Evolutionary conservation across 92 coral and sea anemone species (phyloP), one percentile per base, ranked within the genome.

Genomic region (Virgularia gustaviana): DNA sequence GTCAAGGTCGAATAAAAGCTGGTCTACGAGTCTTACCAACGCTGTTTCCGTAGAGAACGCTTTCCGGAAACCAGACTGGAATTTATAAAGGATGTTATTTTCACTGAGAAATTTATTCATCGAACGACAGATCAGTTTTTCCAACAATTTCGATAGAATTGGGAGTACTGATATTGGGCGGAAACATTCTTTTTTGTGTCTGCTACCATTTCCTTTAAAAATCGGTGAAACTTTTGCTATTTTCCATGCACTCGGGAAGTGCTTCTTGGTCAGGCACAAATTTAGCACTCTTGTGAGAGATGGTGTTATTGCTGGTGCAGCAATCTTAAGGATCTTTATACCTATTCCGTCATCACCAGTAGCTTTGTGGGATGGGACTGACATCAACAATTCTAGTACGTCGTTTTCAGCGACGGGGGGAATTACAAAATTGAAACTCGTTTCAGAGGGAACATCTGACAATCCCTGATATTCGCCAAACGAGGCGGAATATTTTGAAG

Each of bases 181-280:
- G 39, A 61, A 80, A 51, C 65, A 63, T 2, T 36, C 45, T 78
- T 81, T 75, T 57, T 75, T 77, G 47, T 75, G 77, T 13, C 86
- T 36, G 52, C 42, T 75, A 9, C 80, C 76, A 36, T 73, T 37
- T 10, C 66, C 61, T 43, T 73, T 80, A 63, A 28, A 83, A 24
- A 83, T 67, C 27, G 83, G 71, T 13, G 82, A 75, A 4, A 76
- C 85, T 54, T 81, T 81, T 19, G 83, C 95, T 22, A 83, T 58
- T 49, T 83, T 77, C 87, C 83, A 77, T 32, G 77, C 76, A 27
- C 64, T n/a, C 15, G 86, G 83, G 57, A 77, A 82, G 8, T 78
- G 65, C 60, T 77, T 78, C 9, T 68, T 77, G 25, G 47, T 57
- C 20, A 82, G 68, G 60, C 78, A 78, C 57, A 25, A 62, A 43